phyloP scores from a whole-genome alignment of 2,888 invertebrate genomes.

The Rhagonycha lutea region DNA sequence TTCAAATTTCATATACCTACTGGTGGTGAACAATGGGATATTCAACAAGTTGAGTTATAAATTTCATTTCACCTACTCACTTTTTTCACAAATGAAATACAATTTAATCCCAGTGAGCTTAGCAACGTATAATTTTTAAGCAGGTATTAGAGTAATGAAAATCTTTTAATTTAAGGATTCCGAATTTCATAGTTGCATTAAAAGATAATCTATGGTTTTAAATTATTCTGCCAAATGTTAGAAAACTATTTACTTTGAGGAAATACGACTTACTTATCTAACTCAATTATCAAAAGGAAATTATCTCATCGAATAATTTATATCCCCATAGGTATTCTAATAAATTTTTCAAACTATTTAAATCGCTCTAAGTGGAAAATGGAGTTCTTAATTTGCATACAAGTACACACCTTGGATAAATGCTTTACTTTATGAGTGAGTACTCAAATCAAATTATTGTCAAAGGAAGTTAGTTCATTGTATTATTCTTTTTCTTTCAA shows the following conservation, averaged over 20 bases:
- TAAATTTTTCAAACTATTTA: background rate
- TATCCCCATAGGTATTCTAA: background rate
- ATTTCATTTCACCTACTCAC: background rate
- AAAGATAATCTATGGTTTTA: background rate
- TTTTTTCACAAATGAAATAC: background rate
- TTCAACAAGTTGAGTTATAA: background rate
- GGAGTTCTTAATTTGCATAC: background rate
- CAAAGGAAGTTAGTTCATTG: background rate
- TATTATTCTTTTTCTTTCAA: background rate
- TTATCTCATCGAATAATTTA: background rate
- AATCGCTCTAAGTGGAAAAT: background rate
- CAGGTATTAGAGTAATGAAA: background rate
- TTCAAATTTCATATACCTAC: background rate
- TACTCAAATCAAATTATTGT: background rate
- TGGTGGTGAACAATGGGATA: background rate
- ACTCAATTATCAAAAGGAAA: slow-evolving; percentile 2
- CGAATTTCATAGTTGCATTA: background rate
- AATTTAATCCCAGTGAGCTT: background rate
- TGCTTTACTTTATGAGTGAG: background rate
- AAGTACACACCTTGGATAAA: background rate
- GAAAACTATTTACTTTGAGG: background rate
- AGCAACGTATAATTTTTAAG: background rate
- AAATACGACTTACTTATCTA: background rate
- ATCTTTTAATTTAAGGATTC: background rate
- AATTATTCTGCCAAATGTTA: background rate